phyloP scores from a whole-genome alignment of 2,113 vertebrate genomes.

The Gobiocypris rarus region DNA sequence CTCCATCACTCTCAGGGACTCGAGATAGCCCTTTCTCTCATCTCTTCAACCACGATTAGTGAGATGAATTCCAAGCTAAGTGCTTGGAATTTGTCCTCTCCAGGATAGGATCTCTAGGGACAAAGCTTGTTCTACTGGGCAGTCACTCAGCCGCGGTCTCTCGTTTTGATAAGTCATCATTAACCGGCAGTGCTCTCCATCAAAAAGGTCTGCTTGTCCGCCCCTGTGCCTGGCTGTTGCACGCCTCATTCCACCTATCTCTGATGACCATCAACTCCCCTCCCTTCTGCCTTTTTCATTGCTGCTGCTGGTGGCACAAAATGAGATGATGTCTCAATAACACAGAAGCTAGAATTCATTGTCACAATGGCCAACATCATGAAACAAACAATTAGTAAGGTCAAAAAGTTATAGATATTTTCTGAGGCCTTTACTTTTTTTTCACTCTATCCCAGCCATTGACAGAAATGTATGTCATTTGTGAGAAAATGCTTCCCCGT shows the following conservation, averaged over 20 bases:
- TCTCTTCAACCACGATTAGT: conserved; percentile 48
- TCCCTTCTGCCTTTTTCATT: neutral
- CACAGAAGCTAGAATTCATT: neutral
- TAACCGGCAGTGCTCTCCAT: conserved; percentile 51
- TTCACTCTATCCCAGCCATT: no score
- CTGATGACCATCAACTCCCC: conserved; percentile 43
- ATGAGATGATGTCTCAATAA: conserved; percentile 32
- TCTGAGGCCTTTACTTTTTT: neutral
- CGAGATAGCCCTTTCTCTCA: conserved; percentile 35
- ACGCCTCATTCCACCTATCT: conserved; percentile 49
- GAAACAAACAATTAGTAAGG: neutral
- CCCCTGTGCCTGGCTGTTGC: conserved; percentile 39
- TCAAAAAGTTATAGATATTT: neutral
- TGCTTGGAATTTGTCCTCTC: conserved; percentile 52
- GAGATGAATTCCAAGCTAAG: conserved; percentile 51
- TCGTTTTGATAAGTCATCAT: conserved; percentile 57
- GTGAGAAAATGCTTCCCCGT: no score
- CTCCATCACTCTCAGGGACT: conserved; percentile 53
- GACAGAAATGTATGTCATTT: no score
- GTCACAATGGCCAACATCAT: neutral
- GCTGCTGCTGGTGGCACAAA: neutral
- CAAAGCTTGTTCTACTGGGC: conserved; percentile 37
- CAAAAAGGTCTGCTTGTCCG: conserved; percentile 48
- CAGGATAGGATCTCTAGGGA: conserved; percentile 51
- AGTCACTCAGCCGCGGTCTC: conserved; percentile 30